These are phyloP conservation scores for Coelinius sp. DNA, from an alignment of 2,888 invertebrate species.

Conservation along the genomic window DNA sequence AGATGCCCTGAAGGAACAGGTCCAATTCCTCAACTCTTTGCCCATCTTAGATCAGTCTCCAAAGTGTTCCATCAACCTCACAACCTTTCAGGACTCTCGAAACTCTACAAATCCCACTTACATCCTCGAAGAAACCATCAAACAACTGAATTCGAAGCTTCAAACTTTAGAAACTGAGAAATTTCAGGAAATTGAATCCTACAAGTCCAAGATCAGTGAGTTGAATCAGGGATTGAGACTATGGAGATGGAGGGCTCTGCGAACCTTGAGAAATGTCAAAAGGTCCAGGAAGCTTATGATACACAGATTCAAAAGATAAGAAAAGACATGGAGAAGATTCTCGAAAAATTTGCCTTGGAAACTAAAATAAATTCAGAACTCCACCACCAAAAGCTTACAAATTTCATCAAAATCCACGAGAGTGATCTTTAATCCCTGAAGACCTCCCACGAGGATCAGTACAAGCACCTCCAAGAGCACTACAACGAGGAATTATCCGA, in stretches of 20 bases:
- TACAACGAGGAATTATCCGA: slow-evolving; percentile 58
- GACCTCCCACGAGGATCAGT: slow-evolving; percentile 56
- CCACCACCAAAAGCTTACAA: slow-evolving; percentile 54
- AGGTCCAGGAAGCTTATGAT: slow-evolving; percentile 62
- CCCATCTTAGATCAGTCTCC: slow-evolving; percentile 59
- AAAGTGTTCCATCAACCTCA: slow-evolving; percentile 61
- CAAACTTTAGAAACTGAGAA: slow-evolving; percentile 57
- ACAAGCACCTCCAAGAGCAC: slow-evolving; percentile 55
- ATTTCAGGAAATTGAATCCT: slow-evolving; percentile 29
- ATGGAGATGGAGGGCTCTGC: slow-evolving; percentile 54
- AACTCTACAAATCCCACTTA: slow-evolving; percentile 45
- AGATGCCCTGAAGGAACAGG: slow-evolving; percentile 75
- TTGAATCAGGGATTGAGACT: slow-evolving; percentile 59
- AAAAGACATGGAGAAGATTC: slow-evolving; percentile 62
- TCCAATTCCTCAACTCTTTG: slow-evolving; percentile 76
- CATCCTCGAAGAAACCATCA: slow-evolving; percentile 72
- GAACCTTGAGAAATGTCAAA: slow-evolving; percentile 54
- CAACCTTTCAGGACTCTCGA: too few relatives aligned
- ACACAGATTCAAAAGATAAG: slow-evolving; percentile 63
- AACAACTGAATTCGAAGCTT: slow-evolving; percentile 73
- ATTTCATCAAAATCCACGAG: slow-evolving; percentile 57
- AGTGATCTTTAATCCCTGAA: slow-evolving; percentile 54
- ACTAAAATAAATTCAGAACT: slow-evolving; percentile 53
- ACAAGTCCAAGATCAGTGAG: slow-evolving; percentile 60
- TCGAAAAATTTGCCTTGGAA: slow-evolving; percentile 60